These are phyloP conservation scores for Zaprionus bogoriensis DNA, from an alignment of 2,888 invertebrate species.

Conservation along the genomic window DNA sequence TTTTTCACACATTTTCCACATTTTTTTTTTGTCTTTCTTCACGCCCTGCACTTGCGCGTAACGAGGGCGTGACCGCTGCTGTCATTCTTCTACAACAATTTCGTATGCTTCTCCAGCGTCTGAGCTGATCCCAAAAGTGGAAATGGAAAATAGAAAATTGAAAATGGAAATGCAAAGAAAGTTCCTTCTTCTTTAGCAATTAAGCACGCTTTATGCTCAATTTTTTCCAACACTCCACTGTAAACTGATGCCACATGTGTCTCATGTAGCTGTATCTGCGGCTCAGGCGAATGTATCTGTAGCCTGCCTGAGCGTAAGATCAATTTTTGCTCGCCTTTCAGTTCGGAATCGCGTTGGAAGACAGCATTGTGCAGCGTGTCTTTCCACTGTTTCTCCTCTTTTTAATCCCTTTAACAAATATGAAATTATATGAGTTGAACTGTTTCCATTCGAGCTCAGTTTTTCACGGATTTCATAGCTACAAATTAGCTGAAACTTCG, in stretches of 20 bases:
- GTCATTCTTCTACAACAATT: slow-evolving; percentile 75
- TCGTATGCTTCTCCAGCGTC: slow-evolving; percentile 67
- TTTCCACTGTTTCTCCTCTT: not conserved
- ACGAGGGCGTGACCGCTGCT: slow-evolving; percentile 53
- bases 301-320: slow-evolving; percentile 59
- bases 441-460: slow-evolving; percentile 6
- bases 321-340: slow-evolving; percentile 68
- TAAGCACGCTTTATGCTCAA: slow-evolving; percentile 77
- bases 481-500: slow-evolving; percentile 24
- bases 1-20: slow-evolving; percentile 66
- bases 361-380: slow-evolving; percentile 36
- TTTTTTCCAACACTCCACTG: slow-evolving; percentile 58
- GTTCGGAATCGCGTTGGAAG: slow-evolving; percentile 26
- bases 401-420: slow-evolving; percentile 63
- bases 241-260: slow-evolving; percentile 74
- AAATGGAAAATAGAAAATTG: slow-evolving; percentile 5
- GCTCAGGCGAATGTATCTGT: slow-evolving; percentile 14
- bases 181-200: slow-evolving; percentile 69
- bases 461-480: slow-evolving; percentile 18
- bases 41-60: slow-evolving; percentile 58
- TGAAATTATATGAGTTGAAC: slow-evolving; percentile 58
- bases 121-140: slow-evolving; percentile 53
- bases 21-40: slow-evolving; percentile 30
- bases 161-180: slow-evolving; percentile 17
- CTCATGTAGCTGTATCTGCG: slow-evolving; percentile 44